These are phyloP conservation scores for Heliconius congener DNA, from an alignment of 1,140 invertebrate species.

Conservation along the genomic window DNA sequence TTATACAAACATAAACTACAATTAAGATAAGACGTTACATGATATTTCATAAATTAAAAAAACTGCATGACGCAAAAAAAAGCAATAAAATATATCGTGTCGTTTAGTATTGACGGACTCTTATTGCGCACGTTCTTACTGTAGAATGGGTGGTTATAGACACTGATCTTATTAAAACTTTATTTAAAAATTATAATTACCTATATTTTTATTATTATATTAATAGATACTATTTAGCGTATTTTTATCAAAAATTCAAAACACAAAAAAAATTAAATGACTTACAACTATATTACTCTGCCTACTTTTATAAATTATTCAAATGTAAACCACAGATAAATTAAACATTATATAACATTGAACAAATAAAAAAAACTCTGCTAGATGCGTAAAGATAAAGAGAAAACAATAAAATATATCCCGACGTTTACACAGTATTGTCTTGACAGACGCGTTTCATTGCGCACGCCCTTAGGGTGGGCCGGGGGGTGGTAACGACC, in stretches of 20 bases:
- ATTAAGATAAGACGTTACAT: not conserved
- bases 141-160: too few relatives aligned
- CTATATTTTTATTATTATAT: too few relatives aligned
- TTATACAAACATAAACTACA: not conserved
- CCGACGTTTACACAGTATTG: slow-evolving; percentile 19
- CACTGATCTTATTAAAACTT: too few relatives aligned
- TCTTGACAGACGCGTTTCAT: slow-evolving; percentile 24
- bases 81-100: too few relatives aligned
- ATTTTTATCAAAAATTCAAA: too few relatives aligned
- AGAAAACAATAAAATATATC: not conserved
- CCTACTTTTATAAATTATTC: not conserved
- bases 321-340: not conserved
- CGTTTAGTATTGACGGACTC: too few relatives aligned
- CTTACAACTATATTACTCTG: not conserved
- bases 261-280: not conserved
- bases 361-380: not conserved
- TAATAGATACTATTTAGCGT: too few relatives aligned
- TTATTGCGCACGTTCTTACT: too few relatives aligned
- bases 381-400: not conserved
- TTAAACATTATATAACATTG: not conserved
- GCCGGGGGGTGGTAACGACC: slow-evolving; percentile 16
- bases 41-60: too few relatives aligned
- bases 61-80: too few relatives aligned
- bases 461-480: slow-evolving; percentile 30
- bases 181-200: too few relatives aligned